Conservation (phyloP, 2,888 invertebrate species). For the Aphodius sticticus region DNA sequence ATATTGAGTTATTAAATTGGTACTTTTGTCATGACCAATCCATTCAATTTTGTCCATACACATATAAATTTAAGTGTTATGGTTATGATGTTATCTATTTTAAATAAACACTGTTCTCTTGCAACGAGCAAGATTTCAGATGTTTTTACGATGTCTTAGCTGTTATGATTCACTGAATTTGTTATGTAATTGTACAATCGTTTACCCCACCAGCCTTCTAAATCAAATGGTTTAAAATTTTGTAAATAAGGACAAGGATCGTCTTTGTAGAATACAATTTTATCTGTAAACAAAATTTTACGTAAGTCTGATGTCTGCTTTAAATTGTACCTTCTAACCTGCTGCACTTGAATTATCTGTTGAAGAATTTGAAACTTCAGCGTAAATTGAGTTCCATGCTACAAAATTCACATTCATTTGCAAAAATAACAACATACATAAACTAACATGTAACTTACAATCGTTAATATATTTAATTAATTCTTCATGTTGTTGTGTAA, state of each 20-base stretch:
- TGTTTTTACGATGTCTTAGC: constrained; percentile 51
- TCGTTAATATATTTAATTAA: constrained; percentile 86
- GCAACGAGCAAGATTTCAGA: background rate
- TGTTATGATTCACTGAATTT: constrained; percentile 64
- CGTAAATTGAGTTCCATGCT: constrained; percentile 71
- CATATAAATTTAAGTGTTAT: constrained; percentile 8
- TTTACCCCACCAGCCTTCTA: constrained; percentile 92
- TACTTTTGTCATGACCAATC: background rate
- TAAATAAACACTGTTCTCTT: background rate
- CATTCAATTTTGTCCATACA: background rate
- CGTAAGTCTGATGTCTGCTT: constrained; percentile 57
- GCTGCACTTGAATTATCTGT: constrained; percentile 56
- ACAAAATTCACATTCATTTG: constrained; percentile 43
- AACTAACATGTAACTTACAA: constrained; percentile 67
- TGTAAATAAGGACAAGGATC: constrained; percentile 74
- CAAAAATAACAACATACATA: constrained; percentile 6
- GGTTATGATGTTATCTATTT: background rate
- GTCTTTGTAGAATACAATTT: constrained; percentile 73
- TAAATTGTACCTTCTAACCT: constrained; percentile 56
- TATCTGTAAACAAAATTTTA: constrained; percentile 32
- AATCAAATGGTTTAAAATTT: constrained; percentile 89
- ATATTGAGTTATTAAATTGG: too few relatives aligned
- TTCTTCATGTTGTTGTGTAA: constrained; percentile 85
- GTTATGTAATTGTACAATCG: constrained; percentile 86
- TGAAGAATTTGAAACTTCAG: constrained; percentile 50